Percentiles rank a stretch among this genome's conserved stretches.
Conservation (phyloP, 1,140 invertebrate genomes). For the Geopemphigus sp. region DNA sequence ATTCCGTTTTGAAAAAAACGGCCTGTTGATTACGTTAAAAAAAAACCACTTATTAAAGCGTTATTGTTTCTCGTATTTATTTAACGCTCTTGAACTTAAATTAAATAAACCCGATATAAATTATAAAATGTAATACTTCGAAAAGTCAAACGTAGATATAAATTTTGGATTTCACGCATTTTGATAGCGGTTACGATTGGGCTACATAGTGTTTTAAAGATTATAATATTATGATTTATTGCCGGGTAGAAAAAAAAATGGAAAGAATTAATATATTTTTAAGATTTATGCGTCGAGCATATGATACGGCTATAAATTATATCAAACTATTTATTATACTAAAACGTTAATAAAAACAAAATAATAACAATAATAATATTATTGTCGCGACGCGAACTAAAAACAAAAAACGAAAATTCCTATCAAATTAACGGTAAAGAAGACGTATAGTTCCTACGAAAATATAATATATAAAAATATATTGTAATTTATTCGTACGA, state of each 20-base stretch:
- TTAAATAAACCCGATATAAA: too few species aligned
- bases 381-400: too few species aligned
- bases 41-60: too few species aligned
- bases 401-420: too few species aligned
- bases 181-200: neutral
- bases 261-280: conserved; percentile 25
- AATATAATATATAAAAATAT: too few species aligned
- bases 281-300: conserved; percentile 1
- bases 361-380: too few species aligned
- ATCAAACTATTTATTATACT: conserved; percentile 4
- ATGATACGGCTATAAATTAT: conserved; percentile 16
- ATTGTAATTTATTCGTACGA: too few species aligned
- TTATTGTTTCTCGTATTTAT: too few species aligned
- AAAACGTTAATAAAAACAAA: neutral
- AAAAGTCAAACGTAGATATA: conserved; percentile 2
- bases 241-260: neutral
- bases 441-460: neutral
- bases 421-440: too few species aligned
- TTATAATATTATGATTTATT: conserved; percentile 20
- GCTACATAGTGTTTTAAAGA: neutral
- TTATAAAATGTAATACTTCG: neutral
- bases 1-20: too few species aligned
- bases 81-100: too few species aligned
- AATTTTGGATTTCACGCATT: neutral
- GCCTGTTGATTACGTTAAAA: too few species aligned